Conservation (phyloP, 1,140 invertebrate species). For the Lordiphosa collinella region DNA sequence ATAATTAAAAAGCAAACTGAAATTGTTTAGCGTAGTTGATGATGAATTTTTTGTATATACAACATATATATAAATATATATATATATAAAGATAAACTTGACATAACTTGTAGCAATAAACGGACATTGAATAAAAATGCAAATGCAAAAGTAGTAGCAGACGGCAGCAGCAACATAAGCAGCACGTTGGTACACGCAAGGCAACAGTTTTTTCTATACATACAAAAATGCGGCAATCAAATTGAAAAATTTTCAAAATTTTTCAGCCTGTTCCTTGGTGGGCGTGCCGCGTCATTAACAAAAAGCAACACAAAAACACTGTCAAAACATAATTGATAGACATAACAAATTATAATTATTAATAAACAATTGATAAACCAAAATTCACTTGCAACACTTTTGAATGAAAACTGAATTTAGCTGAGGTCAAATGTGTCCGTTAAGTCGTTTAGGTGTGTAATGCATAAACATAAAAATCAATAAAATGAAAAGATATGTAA, state of each 20-base stretch:
- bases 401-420: conserved; percentile 62
- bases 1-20: conserved; percentile 65
- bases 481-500: conserved; percentile 68
- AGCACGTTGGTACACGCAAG: conserved; percentile 22
- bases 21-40: conserved; percentile 76
- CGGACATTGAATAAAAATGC: conserved; percentile 52
- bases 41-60: conserved; percentile 63
- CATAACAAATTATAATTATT: conserved; percentile 43
- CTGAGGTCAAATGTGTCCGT: conserved; percentile 60
- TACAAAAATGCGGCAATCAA: conserved; percentile 57
- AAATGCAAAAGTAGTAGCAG: conserved; percentile 30
- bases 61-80: conserved; percentile 2
- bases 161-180: conserved; percentile 16
- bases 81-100: conserved; percentile 43
- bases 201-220: conserved; percentile 51
- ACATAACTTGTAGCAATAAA: conserved; percentile 70
- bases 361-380: conserved; percentile 32
- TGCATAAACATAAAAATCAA: conserved; percentile 61
- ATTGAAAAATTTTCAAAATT: conserved; percentile 70
- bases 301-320: conserved; percentile 27
- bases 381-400: conserved; percentile 28
- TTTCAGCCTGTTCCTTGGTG: conserved; percentile 54
- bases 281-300: conserved; percentile 33
- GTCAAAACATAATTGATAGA: conserved; percentile 55
- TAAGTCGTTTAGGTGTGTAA: conserved; percentile 59